Conservation (phyloP, 2,888 invertebrate genomes). For the Nomada ferruginata region DNA sequence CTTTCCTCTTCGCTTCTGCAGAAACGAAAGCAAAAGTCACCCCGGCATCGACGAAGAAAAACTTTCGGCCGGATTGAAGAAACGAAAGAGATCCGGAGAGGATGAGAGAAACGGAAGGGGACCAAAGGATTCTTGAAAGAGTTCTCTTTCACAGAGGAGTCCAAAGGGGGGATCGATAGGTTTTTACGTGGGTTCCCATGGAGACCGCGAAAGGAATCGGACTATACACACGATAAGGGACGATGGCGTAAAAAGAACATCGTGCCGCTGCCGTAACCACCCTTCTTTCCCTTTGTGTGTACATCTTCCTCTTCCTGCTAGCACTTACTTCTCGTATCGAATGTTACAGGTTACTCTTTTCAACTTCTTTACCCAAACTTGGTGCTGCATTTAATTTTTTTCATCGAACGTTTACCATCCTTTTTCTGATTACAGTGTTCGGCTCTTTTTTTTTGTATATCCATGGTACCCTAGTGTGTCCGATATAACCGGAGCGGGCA, state of each 20-base stretch:
- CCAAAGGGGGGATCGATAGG: constrained; percentile 84
- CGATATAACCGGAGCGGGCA: background rate
- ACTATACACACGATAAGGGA: constrained; percentile 81
- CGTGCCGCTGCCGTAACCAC: constrained; percentile 65
- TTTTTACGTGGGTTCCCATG: constrained; percentile 84
- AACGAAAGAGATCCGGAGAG: constrained; percentile 66
- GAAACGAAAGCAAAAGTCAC: background rate
- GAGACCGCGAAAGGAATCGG: constrained; percentile 82
- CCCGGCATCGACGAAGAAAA: constrained; percentile 17
- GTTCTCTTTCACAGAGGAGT: constrained; percentile 79
- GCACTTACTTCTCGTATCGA: background rate
- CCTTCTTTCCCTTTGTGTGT: constrained; percentile 36
- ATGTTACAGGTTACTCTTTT: constrained; percentile 46
- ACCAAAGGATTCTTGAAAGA: constrained; percentile 79
- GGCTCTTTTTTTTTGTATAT: background rate
- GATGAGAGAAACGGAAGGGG: constrained; percentile 69
- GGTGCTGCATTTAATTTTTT: background rate
- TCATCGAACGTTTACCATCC: background rate
- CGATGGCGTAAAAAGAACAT: constrained; percentile 81
- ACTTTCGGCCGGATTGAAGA: constrained; percentile 36
- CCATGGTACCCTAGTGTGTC: background rate
- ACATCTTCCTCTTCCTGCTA: constrained; percentile 54
- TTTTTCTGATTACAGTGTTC: too few relatives aligned
- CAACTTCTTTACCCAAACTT: constrained; percentile 14
- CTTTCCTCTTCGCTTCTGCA: background rate